Conservation (phyloP, 2,113 vertebrate genomes). For the Athene cunicularia region DNA sequence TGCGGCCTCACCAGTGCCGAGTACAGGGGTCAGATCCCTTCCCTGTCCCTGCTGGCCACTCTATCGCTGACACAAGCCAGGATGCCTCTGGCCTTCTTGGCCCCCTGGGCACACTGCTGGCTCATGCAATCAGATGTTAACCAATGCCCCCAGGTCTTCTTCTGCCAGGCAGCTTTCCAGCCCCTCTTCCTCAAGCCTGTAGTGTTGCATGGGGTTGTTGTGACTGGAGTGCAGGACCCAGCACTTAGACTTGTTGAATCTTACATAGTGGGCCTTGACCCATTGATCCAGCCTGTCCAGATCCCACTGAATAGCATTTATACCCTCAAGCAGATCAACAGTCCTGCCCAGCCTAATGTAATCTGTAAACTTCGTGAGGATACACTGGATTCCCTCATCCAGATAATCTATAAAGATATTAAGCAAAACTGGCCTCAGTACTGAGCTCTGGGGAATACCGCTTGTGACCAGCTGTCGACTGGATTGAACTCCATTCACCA, state of each 20-base stretch:
- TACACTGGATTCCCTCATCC: accelerated
- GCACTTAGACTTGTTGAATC: background rate
- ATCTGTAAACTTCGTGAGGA: background rate
- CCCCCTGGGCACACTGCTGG: background rate
- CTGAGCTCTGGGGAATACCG: background rate
- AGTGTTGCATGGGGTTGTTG: accelerated
- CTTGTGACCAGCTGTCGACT: background rate
- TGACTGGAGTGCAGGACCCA: background rate
- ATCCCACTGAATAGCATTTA: background rate
- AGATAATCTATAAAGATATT: background rate
- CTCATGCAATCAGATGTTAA: background rate
- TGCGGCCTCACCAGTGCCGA: background rate
- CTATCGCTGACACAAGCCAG: background rate
- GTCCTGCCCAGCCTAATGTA: background rate
- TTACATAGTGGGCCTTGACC: background rate
- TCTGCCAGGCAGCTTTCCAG: background rate
- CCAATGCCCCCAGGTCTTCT: background rate
- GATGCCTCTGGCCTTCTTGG: accelerated
- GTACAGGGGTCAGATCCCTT: background rate
- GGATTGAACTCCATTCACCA: background rate
- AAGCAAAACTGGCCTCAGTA: accelerated
- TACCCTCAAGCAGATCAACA: accelerated
- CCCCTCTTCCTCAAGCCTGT: background rate
- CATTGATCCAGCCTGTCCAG: background rate
- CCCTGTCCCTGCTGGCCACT: background rate